A percentile compares a stretch with the other conserved stretches of the same genome.
Conservation (phyloP, 1,140 invertebrate genomes). For the Steinernema feltiae region DNA sequence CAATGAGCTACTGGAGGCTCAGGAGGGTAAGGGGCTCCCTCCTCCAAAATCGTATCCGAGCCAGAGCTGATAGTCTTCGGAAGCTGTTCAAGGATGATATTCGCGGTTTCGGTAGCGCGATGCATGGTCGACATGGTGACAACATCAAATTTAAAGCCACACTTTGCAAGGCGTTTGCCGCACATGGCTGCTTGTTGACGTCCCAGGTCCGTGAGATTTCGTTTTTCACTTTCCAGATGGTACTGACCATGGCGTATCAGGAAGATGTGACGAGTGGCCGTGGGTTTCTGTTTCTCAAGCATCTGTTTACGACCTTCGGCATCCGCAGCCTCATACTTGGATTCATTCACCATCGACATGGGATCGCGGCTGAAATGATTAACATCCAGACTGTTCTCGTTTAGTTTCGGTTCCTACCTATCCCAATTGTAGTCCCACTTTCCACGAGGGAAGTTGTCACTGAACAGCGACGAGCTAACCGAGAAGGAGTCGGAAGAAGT, state of each 20-base stretch:
- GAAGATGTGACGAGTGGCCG: slow-evolving; percentile 74
- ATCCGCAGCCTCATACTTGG: slow-evolving; percentile 39
- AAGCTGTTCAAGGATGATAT: slow-evolving; percentile 71
- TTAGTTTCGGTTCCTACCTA: slow-evolving; percentile 32
- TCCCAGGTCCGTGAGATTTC: slow-evolving; percentile 45
- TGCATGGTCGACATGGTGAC: slow-evolving; percentile 75
- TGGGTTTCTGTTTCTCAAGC: slow-evolving; percentile 63
- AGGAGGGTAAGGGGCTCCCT: slow-evolving; percentile 80
- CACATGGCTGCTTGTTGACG: slow-evolving; percentile 48
- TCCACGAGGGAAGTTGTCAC: slow-evolving; percentile 36
- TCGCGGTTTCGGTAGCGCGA: slow-evolving; percentile 80
- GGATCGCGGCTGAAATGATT: slow-evolving; percentile 48
- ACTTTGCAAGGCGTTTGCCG: slow-evolving; percentile 45
- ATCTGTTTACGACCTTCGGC: slow-evolving; percentile 44
- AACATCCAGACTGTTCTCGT: neutral
- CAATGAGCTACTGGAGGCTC: slow-evolving; percentile 81
- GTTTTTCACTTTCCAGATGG: slow-evolving; percentile 43
- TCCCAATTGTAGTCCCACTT: slow-evolving; percentile 53
- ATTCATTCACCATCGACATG: slow-evolving; percentile 32
- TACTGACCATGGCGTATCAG: slow-evolving; percentile 88
- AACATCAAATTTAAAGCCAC: slow-evolving; percentile 43
- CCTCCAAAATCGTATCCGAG: slow-evolving; percentile 67
- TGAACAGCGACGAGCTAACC: slow-evolving; percentile 15
- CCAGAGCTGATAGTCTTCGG: slow-evolving; percentile 42
- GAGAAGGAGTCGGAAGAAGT: neutral